Conservation (phyloP, 92 coral and sea anemone species). For the Parazoanthus darwini region DNA sequence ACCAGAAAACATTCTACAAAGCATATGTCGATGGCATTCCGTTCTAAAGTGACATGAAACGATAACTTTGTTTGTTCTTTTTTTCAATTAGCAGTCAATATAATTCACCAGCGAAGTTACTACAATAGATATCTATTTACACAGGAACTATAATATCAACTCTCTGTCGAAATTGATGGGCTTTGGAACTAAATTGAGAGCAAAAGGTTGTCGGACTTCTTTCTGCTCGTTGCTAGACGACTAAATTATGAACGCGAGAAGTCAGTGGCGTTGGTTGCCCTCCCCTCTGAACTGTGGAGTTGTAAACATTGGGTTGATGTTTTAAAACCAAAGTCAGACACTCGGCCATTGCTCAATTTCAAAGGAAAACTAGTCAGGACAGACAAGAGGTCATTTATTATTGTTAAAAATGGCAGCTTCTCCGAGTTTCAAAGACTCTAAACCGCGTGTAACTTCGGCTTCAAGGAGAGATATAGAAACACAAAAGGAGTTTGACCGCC, state of each 20-base stretch:
- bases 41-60: background rate
- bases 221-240: conserved; percentile 17
- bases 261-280: background rate
- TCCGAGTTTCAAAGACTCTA: background rate
- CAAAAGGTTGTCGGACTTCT: background rate
- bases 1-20: background rate
- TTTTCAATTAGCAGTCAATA: background rate
- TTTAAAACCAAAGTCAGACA: background rate
- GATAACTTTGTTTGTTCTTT: background rate
- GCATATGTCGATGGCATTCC: background rate
- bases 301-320: background rate
- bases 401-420: conserved; percentile 22
- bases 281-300: background rate
- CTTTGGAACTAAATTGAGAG: background rate
- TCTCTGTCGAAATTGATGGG: background rate
- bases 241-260: background rate
- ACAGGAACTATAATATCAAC: background rate
- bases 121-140: conserved; percentile 26
- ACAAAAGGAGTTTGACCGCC: conserved; percentile 70
- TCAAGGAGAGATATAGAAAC: conserved; percentile 49
- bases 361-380: background rate
- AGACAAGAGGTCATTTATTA: background rate
- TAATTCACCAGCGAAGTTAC: conserved; percentile 6
- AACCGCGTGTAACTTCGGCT: conserved; percentile 5
- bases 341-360: background rate